These are phyloP conservation scores for Vesta saturnalis DNA, from an alignment of 2,888 invertebrate genomes.

Conservation along the genomic window DNA sequence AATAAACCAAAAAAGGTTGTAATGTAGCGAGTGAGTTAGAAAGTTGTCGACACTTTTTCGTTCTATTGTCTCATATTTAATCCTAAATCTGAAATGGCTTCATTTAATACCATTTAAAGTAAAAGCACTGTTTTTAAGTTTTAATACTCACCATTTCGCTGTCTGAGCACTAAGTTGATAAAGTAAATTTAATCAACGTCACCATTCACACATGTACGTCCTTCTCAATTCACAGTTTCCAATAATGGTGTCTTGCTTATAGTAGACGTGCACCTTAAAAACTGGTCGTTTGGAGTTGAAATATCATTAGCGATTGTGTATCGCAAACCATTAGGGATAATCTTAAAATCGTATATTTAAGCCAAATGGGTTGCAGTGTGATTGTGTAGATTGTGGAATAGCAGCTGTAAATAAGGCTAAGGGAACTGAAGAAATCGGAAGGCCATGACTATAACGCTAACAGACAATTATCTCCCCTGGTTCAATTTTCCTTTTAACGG, in stretches of 20 bases:
- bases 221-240: not conserved
- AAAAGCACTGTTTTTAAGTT: not conserved
- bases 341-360: slow-evolving; percentile 49
- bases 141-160: no score
- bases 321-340: slow-evolving; percentile 51
- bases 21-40: not conserved
- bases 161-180: no score
- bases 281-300: slow-evolving; percentile 40
- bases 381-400: slow-evolving; percentile 45
- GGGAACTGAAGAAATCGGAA: slow-evolving; percentile 45
- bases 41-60: not conserved
- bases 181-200: not conserved
- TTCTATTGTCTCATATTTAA: slow-evolving; percentile 4
- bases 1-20: no score
- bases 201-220: not conserved
- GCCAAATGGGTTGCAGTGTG: slow-evolving; percentile 46
- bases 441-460: slow-evolving; percentile 50
- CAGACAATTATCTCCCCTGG: slow-evolving; percentile 51
- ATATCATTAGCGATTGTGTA: slow-evolving; percentile 52
- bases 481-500: slow-evolving; percentile 26
- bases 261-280: not conserved
- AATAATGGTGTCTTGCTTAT: not conserved
- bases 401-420: slow-evolving; percentile 44
- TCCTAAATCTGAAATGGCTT: not conserved
- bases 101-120: not conserved